Conservation (phyloP, 2,113 vertebrate species). For the Laticauda laticaudata region DNA sequence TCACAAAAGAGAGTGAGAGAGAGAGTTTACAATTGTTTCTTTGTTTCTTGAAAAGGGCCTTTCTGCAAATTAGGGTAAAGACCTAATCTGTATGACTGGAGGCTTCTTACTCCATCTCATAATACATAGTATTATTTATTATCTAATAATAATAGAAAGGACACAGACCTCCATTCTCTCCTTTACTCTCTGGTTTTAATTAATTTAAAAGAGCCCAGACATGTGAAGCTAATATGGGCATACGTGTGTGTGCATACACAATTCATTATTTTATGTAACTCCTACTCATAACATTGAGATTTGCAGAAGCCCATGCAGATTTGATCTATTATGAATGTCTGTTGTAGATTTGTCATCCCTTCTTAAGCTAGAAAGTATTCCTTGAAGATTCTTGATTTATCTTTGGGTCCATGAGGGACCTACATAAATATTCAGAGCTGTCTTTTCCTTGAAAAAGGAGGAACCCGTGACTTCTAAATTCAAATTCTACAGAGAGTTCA, state of each 20-base stretch:
- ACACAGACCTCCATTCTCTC: background rate
- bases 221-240: background rate
- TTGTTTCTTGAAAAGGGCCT: background rate
- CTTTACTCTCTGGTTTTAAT: background rate
- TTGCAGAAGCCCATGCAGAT: background rate
- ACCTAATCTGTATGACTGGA: background rate
- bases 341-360: background rate
- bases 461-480: background rate
- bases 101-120: background rate
- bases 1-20: background rate
- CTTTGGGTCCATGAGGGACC: background rate
- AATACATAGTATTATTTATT: background rate
- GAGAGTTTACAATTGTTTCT: background rate
- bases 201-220: background rate
- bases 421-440: background rate
- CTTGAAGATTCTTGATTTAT: background rate
- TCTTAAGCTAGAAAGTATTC: background rate
- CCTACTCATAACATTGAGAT: background rate
- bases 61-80: background rate
- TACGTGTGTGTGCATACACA: background rate
- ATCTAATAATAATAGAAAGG: background rate
- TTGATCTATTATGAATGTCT: background rate
- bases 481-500: background rate
- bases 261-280: background rate
- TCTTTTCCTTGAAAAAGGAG: background rate